Conservation (phyloP, 2,113 vertebrate species). For the Haemorhous mexicanus region DNA sequence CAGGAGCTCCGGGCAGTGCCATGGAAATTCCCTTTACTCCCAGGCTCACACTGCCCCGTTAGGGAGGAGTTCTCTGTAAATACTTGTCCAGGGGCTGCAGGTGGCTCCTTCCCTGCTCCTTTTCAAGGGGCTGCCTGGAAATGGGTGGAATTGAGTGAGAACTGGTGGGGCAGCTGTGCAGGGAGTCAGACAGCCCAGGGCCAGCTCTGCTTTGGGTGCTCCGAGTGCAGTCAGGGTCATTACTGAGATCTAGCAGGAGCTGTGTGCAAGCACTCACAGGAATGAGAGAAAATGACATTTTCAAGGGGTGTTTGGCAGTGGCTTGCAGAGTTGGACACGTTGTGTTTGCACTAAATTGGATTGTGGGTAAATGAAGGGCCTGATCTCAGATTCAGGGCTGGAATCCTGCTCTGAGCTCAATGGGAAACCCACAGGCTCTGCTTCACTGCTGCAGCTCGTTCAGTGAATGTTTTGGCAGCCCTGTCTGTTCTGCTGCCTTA, state of each 20-base stretch:
- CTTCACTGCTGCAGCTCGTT: background rate
- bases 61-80: background rate
- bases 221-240: background rate
- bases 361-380: background rate
- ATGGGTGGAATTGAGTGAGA: background rate
- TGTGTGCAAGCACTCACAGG: background rate
- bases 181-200: background rate
- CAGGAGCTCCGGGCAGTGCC: rapidly evolving
- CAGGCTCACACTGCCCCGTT: too few species aligned
- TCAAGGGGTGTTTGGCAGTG: background rate
- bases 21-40: rapidly evolving
- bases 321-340: background rate
- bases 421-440: background rate
- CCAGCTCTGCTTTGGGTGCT: background rate
- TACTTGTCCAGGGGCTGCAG: rapidly evolving
- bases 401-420: background rate
- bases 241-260: background rate
- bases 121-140: background rate
- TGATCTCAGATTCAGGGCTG: background rate
- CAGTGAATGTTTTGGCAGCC: slow-evolving; percentile 11
- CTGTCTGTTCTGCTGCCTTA: background rate
- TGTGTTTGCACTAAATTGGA: background rate
- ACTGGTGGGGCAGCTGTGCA: background rate
- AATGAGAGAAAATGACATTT: background rate
- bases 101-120: background rate